Conservation (phyloP, 2,888 invertebrate species). For the Ptycholaimellus sp. region DNA sequence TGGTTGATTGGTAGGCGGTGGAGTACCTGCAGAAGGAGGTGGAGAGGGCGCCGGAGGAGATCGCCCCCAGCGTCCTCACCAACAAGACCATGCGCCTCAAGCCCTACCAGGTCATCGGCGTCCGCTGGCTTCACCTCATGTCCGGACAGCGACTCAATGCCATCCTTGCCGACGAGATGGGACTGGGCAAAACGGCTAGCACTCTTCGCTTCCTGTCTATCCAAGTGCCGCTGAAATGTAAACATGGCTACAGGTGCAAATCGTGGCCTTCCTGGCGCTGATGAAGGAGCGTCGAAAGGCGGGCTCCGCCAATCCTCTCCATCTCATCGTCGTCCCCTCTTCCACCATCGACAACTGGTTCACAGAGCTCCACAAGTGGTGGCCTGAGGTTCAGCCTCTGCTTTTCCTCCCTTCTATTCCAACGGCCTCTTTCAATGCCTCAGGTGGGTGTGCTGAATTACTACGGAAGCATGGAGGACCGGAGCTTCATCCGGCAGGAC, state of each 20-base stretch:
- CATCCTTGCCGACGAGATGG: slow-evolving; percentile 88
- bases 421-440: neutral
- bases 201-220: neutral
- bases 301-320: slow-evolving; percentile 39
- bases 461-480: slow-evolving; percentile 18
- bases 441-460: slow-evolving; percentile 12
- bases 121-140: slow-evolving; percentile 75
- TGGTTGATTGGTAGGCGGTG: too few relatives aligned
- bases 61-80: too few relatives aligned
- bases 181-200: slow-evolving; percentile 7
- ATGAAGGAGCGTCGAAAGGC: slow-evolving; percentile 40
- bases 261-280: slow-evolving; percentile 70
- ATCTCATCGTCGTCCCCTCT: slow-evolving; percentile 80
- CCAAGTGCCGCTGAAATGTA: slow-evolving; percentile 15
- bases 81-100: slow-evolving; percentile 5
- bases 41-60: too few relatives aligned
- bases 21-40: too few relatives aligned
- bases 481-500: slow-evolving; percentile 10
- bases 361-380: slow-evolving; percentile 15
- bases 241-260: slow-evolving; percentile 37
- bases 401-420: too few relatives aligned
- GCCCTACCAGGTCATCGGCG: slow-evolving; percentile 31
- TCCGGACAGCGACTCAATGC: slow-evolving; percentile 69
- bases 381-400: too few relatives aligned
- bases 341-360: slow-evolving; percentile 53